Base-by-base conservation (phyloP, 2,113 vertebrate species). In the Syngnathus scovelli region DNA sequence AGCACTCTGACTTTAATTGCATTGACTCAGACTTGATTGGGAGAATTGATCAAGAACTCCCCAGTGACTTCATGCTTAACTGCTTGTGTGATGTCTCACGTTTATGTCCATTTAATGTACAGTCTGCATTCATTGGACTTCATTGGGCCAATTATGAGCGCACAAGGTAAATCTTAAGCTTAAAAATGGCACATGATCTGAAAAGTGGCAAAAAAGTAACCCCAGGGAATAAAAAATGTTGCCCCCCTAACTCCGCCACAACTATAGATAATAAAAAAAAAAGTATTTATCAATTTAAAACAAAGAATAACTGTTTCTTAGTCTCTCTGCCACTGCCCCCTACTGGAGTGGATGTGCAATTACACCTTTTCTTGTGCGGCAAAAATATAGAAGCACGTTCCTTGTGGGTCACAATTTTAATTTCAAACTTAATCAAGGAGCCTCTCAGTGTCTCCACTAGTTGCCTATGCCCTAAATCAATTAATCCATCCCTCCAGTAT, bases 21-120 rank as follows among this genome's bases (percentile, higher is more conserved):
- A 82, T 83, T 80, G 82, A 86, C 83, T 81, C 67, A 1, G 80
- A 66, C 74, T 70, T 37, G 27, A 78, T 72, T 76, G 79, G 75
- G 72, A 69, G 78, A 82, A 86, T 44, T 71, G 71, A 67, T 62
- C 61, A 61, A 12, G 18, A 69, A 78, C 69, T 76, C 69, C 56
- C 39, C 70, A 75, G 79, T 61, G 82, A 83, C 80, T 78, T 63
- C 68, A 65, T 59, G 76, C 68, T 65, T 75, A 46, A 62, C 37
- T 75, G 51, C 61, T 51, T 67, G 71, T 52, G 59, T 61, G 79
- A 55, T 1, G 59, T 61, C 52, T 69, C 54, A 67, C 68, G 56
- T 78, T 21, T 9, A 6, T 27, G 12, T 33, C 11, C 61, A 27
- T 44, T 37, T 58, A 33, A 7, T 58, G 55, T 36, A 36, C 55